Conservation (phyloP, 2,113 vertebrate species). For the Sander vitreus region DNA sequence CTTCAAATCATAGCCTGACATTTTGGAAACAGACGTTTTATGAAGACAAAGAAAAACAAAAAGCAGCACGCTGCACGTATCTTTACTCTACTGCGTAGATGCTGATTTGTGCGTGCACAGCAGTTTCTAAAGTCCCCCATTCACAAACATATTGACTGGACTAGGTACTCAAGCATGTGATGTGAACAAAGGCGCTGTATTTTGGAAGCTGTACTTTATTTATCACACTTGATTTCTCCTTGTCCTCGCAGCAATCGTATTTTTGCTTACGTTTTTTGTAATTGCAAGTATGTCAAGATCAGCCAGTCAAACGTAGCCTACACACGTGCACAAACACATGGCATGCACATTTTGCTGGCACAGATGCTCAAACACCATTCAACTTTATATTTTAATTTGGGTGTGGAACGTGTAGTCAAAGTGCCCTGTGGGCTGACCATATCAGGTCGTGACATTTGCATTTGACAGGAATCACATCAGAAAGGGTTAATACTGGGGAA, state of each 20-base stretch:
- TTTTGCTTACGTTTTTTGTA: conserved; percentile 44
- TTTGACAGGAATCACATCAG: conserved; percentile 83
- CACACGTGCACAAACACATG: conserved; percentile 7
- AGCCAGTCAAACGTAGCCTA: conserved; percentile 32
- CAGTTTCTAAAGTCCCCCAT: conserved; percentile 45
- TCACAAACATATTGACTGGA: conserved; percentile 47
- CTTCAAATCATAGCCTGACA: background rate
- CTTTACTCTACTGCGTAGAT: background rate
- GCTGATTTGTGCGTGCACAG: conserved; percentile 29
- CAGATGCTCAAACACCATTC: conserved; percentile 29
- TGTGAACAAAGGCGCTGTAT: conserved; percentile 22
- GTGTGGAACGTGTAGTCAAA: conserved; percentile 62
- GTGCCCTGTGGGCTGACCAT: conserved; percentile 84
- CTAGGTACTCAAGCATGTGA: conserved; percentile 43
- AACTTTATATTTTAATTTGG: conserved; percentile 69
- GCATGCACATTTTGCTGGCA: conserved; percentile 18
- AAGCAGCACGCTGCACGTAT: background rate
- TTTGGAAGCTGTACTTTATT: conserved; percentile 49
- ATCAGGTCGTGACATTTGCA: conserved; percentile 89
- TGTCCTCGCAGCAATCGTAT: conserved; percentile 57
- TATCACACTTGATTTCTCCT: conserved; percentile 59
- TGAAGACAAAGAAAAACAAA: background rate
- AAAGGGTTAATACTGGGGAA: conserved; percentile 86
- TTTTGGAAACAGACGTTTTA: background rate
- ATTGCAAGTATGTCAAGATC: conserved; percentile 66